These are phyloP conservation scores for Oreocharis arfaki DNA, from an alignment of 2,113 vertebrate genomes.

Conservation along the genomic window DNA sequence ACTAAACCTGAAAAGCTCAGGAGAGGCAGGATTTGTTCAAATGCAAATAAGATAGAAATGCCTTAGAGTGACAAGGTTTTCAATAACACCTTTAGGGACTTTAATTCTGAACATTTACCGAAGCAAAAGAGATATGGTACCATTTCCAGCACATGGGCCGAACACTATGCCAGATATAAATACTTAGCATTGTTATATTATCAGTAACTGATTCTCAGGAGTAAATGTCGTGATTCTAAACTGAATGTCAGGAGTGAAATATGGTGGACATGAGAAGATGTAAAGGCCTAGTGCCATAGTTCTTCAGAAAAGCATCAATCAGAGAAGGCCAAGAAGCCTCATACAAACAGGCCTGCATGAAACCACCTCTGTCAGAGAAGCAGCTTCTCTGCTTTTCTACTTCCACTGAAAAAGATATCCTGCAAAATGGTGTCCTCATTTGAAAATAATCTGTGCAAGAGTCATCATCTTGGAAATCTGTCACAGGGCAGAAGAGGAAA, in stretches of 20 bases:
- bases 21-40: background rate
- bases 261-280: background rate
- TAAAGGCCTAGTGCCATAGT: background rate
- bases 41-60: background rate
- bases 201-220: background rate
- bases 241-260: background rate
- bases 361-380: background rate
- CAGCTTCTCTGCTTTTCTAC: background rate
- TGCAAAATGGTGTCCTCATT: background rate
- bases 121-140: background rate
- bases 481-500: background rate
- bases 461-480: background rate
- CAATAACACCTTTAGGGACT: background rate
- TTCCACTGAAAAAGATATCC: background rate
- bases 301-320: background rate
- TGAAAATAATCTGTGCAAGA: background rate
- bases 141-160: background rate
- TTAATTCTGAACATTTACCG: background rate
- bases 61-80: background rate
- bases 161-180: background rate
- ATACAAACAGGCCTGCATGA: background rate
- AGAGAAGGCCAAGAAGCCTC: background rate
- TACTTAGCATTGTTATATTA: background rate
- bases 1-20: background rate
- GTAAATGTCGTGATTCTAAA: background rate